Evolutionary conservation across 2,797 vertebrate species (phyloP), one percentile per base, ranked within the genome.

Genomic region (Apogon talboti): DNA sequence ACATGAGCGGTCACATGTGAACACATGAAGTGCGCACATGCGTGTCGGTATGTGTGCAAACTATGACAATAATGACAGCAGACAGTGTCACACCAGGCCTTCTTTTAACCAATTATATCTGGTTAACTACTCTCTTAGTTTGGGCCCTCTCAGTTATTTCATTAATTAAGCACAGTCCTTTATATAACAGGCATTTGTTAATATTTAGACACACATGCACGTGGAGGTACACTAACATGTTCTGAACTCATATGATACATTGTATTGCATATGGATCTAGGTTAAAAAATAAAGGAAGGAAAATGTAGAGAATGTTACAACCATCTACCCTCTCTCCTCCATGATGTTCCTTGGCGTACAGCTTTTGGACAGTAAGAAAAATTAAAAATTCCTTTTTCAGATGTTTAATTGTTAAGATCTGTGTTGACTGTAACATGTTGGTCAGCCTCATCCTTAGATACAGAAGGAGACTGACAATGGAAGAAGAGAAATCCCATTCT

Each of bases 61-160:
- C 11, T 18, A 12, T 54, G 67, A 85, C 38, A 45, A 11, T 78
- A 54, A 87, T 73, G 15, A 61, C 24, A 64, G 66, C 8, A n/a
- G 80, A 82, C 74, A 66, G 72, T 43, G 64, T 83, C 77, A 78
- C 68, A 71, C 64, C 59, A 46, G 40, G 78, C 38, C 45, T 67
- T 63, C 74, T 82, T 83, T 71, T 53, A 74, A 78, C 68, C 62
- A 79, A 71, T 84, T 84, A 81, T 49, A 61, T 77, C 55, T 40
- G 38, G 37, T 60, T 73, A 71, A 65, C 16, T 56, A 55, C 47
- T 42, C 47, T 58, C 24, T 51, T 46, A 38, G 50, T 78, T 55
- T 54, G 15, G 4, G 9, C 59, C 63, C 40, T 40, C 21, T 35
- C 9, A 35, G 19, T 58, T 47, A 65, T 71, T 41, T 66, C 14